Conservation (phyloP, 2,797 vertebrate genomes). For the Peromyscus attwateri region DNA sequence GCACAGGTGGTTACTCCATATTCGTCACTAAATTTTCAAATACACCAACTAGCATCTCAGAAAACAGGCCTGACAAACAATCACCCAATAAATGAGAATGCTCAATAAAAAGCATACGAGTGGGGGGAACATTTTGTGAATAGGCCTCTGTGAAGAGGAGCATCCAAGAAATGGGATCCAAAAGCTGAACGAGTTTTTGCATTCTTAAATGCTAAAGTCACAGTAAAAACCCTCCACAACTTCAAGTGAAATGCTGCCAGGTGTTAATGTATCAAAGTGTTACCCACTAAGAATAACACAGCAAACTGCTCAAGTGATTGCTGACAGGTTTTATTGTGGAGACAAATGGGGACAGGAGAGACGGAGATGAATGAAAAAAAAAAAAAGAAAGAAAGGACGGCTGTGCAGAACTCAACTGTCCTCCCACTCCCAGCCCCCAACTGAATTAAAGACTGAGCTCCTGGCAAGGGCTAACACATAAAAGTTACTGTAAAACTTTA, state of each 20-base stretch:
- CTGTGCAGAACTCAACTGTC: neutral
- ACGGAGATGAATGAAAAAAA: neutral
- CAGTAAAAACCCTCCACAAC: conserved; percentile 27
- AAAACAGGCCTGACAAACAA: conserved; percentile 65
- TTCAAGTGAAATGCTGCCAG: conserved; percentile 78
- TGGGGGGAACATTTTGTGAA: conserved; percentile 41
- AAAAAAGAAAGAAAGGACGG: neutral
- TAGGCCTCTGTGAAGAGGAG: conserved; percentile 67
- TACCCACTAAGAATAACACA: conserved; percentile 80
- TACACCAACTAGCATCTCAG: conserved; percentile 20
- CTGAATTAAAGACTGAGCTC: conserved; percentile 2
- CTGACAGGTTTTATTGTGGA: conserved; percentile 65
- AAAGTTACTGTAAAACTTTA: conserved; percentile 8
- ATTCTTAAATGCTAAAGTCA: conserved; percentile 81
- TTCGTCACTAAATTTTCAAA: conserved; percentile 49
- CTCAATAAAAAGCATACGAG: neutral
- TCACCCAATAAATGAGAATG: neutral
- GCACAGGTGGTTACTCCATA: neutral
- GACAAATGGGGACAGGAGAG: conserved; percentile 46
- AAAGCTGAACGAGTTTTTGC: conserved; percentile 73
- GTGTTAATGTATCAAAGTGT: conserved; percentile 81
- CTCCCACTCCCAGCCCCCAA: neutral
- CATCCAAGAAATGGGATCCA: conserved; percentile 73
- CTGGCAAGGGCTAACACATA: neutral
- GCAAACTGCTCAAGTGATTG: conserved; percentile 78